Base-by-base conservation (phyloP, 2,113 vertebrate genomes). In the Paradoxurus hermaphroditus region DNA sequence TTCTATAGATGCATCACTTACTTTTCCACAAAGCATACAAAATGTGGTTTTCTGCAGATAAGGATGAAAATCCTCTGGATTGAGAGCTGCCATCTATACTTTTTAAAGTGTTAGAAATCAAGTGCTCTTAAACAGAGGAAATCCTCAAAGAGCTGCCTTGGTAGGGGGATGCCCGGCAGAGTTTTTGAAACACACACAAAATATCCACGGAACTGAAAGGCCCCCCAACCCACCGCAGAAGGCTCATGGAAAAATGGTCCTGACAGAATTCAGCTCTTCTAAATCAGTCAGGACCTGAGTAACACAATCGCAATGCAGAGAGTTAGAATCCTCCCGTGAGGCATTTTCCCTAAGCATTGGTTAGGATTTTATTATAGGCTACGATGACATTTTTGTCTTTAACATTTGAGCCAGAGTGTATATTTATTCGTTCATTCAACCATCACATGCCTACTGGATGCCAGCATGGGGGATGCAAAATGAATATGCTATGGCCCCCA, bases 41-140 rank as follows among this genome's bases (percentile, higher is more conserved):
- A 87, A 86, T 67, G 79, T 91, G 70, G 39, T 92, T 95, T 97
- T 86, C 89, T 78, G 56, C 78, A 96, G 88, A 94, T 95, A 90
- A 96, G 51, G n/a, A 86, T 96, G 56, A 93, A 97, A 97, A 89
- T 91, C 36, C 62, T 73, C 39, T 70, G 49, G 31, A 86, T 13
- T 90, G 90, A 96, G 79, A 75, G 49, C 44, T 81, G 27, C 77
- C 46, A 90, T 68, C 75, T 84, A 23, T 92, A 41, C 10, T 96
- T 90, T 67, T 90, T 67, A 77, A 86, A 77, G 91, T 41, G 19
- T 85, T 72, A 41, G 41, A 85, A 93, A 86, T 87, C 90, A 97
- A 95, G 96, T 78, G 34, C n/a, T 81, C 12, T 91, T 90, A 85
- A 93, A 89, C 23, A 87, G 13, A 91, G 12, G 53, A 81, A 19